A percentile compares a stretch with the other conserved stretches of the same genome.
Conservation (phyloP, 2,113 vertebrate species). For the Climacteris rufus region DNA sequence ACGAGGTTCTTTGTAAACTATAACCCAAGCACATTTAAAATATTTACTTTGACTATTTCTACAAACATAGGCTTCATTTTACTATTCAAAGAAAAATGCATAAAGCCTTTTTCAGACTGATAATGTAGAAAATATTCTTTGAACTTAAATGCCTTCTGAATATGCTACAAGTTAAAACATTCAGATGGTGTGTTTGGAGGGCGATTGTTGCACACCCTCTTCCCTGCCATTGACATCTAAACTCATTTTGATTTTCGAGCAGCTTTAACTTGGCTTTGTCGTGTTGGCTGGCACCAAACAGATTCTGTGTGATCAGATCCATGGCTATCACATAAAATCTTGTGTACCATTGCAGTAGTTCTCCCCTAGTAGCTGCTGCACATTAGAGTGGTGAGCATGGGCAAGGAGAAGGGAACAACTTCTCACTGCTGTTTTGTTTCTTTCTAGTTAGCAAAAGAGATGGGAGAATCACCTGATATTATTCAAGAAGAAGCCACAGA, state of each 20-base stretch:
- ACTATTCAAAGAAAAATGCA: not conserved
- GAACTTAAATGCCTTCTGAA: not conserved
- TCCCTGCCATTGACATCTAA: rapidly evolving
- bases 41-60: not conserved
- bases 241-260: not conserved
- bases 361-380: not conserved
- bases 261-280: not conserved
- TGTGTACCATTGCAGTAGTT: not conserved
- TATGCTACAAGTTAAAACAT: not conserved
- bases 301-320: not conserved
- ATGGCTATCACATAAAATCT: not conserved
- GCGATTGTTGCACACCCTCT: not conserved
- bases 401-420: not conserved
- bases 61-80: not conserved
- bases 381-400: not conserved
- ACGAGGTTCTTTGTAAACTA: not conserved
- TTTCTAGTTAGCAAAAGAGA: slow-evolving; percentile 82
- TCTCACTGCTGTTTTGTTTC: not conserved
- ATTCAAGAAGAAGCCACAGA: slow-evolving; percentile 81
- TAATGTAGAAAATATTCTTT: not conserved
- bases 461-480: slow-evolving; percentile 70
- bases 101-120: not conserved
- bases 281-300: not conserved
- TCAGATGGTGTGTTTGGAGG: not conserved
- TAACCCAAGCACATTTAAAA: not conserved